phyloP scores from a whole-genome alignment of 2,888 invertebrate species.

The Auanema sp. region DNA sequence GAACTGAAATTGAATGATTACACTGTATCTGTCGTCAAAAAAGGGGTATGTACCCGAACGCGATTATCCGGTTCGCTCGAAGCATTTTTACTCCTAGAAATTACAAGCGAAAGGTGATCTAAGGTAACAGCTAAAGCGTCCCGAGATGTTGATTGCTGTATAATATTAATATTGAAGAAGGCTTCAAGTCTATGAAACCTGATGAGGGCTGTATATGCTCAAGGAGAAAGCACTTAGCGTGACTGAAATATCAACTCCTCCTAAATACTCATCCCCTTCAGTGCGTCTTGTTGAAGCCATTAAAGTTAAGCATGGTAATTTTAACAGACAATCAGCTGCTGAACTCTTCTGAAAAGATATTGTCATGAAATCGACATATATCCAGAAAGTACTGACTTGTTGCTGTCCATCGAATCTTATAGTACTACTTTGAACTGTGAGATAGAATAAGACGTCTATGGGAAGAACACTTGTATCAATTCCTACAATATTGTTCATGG shows the following conservation, averaged over 20 bases:
- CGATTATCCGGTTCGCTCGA: constrained; percentile 47
- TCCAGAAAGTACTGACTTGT: constrained; percentile 17
- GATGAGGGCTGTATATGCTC: constrained; percentile 92
- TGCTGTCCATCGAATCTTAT: constrained; percentile 76
- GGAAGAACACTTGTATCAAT: constrained; percentile 77
- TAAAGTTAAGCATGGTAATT: constrained; percentile 92
- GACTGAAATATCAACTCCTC: constrained; percentile 82
- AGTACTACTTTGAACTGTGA: constrained; percentile 95
- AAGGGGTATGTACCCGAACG: constrained; percentile 35
- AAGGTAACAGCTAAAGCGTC: constrained; percentile 54
- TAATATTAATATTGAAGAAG: neutral
- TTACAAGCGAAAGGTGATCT: constrained; percentile 53
- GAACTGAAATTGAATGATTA: constrained; percentile 37
- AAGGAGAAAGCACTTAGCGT: constrained; percentile 95
- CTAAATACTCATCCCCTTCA: constrained; percentile 32
- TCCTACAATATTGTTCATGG: constrained; percentile 43
- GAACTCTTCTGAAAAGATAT: constrained; percentile 20
- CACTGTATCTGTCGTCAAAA: constrained; percentile 4
- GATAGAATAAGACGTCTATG: constrained; percentile 96
- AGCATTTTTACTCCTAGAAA: constrained; percentile 55
- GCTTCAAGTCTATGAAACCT: constrained; percentile 15
- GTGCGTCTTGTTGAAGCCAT: constrained; percentile 80
- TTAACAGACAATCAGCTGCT: constrained; percentile 65
- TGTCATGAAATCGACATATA: constrained; percentile 4
- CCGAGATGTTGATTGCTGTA: constrained; percentile 14